phyloP scores from a whole-genome alignment of 2,113 vertebrate genomes.

The Grallaria varia region DNA sequence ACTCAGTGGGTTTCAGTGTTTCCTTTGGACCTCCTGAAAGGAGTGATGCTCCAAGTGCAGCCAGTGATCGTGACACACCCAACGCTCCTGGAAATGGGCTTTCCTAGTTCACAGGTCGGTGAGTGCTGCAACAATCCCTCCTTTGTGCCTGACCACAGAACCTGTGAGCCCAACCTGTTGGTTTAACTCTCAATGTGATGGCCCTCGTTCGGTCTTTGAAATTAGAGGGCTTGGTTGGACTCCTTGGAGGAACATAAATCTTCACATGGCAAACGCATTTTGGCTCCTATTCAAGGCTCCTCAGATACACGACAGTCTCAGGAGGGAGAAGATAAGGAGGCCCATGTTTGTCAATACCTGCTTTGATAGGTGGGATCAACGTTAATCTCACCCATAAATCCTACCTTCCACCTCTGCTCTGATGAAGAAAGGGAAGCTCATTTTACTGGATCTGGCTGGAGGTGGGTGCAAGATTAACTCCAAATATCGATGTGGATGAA shows the following conservation, averaged over 20 bases:
- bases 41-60: neutral
- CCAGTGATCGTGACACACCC: neutral
- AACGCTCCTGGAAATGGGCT: neutral
- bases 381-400: neutral
- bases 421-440: neutral
- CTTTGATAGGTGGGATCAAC: constrained; percentile 10
- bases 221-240: neutral
- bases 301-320: neutral
- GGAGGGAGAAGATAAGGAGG: neutral
- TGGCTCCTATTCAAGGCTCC: neutral
- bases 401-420: neutral
- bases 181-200: neutral
- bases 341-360: neutral
- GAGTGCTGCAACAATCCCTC: neutral
- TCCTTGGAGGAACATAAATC: neutral
- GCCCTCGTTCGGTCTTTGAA: neutral
- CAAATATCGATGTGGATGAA: neutral
- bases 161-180: neutral
- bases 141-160: neutral
- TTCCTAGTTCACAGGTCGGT: neutral
- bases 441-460: neutral
- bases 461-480: neutral
- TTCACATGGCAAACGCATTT: neutral
- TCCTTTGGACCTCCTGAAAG: neutral
- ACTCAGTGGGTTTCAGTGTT: neutral